Evolutionary conservation across 2,113 vertebrate genomes (phyloP).

Genomic region (Podarcis raffonei): DNA sequence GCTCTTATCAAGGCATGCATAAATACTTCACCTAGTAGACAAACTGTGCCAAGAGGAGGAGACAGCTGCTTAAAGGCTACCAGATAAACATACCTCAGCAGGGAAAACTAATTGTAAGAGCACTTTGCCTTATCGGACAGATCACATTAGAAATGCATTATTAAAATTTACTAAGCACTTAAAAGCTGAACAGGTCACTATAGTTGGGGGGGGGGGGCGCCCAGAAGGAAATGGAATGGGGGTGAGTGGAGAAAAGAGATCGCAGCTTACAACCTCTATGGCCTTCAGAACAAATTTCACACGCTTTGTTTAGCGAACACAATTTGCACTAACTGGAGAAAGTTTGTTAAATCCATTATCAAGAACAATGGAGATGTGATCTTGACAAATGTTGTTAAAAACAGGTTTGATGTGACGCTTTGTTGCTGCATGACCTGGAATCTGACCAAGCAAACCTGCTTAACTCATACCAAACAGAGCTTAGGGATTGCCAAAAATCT

Average conservation of each 20-base stretch:
- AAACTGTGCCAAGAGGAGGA: slow-evolving; percentile 29
- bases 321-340: not conserved
- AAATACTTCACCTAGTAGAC: slow-evolving; percentile 41
- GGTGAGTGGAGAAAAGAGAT: no score
- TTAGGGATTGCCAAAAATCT: not conserved
- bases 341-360: not conserved
- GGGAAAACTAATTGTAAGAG: slow-evolving; percentile 39
- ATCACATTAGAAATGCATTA: slow-evolving; percentile 40
- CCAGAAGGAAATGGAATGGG: not conserved
- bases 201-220: not conserved
- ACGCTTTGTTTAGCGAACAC: fast-evolving
- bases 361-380: fast-evolving
- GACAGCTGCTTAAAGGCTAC: slow-evolving; percentile 25
- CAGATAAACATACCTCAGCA: slow-evolving; percentile 29
- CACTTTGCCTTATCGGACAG: slow-evolving; percentile 42
- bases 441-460: slow-evolving; percentile 13
- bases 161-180: slow-evolving; percentile 26
- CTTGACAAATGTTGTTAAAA: slow-evolving; percentile 18
- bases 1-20: slow-evolving; percentile 4
- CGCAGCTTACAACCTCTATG: not conserved
- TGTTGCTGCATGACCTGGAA: slow-evolving; percentile 11
- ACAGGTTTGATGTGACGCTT: not conserved
- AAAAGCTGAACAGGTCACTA: slow-evolving; percentile 29
- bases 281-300: not conserved
- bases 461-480: slow-evolving; percentile 31